Conservation (phyloP, 2,888 invertebrate genomes). For the Torymus texanus region DNA sequence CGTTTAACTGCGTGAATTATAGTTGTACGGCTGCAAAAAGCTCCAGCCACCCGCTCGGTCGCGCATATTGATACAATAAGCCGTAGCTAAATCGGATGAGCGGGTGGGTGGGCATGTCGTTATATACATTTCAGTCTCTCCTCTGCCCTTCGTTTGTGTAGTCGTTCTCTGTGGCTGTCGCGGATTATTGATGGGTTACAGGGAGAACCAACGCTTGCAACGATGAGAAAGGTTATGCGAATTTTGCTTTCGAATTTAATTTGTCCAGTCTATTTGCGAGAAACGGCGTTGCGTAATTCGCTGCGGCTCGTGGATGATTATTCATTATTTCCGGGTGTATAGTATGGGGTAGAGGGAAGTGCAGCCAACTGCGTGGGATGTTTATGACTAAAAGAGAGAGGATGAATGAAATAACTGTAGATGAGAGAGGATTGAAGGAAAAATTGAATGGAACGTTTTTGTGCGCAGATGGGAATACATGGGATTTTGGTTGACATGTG, state of each 20-base stretch:
- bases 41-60: background rate
- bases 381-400: too few species aligned
- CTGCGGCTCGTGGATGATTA: background rate
- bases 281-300: too few species aligned
- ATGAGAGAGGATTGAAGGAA: background rate
- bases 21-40: slow-evolving; percentile 23
- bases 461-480: too few species aligned
- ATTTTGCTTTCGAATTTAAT: slow-evolving; percentile 45
- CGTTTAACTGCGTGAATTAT: slow-evolving; percentile 46
- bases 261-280: slow-evolving; percentile 13
- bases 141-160: background rate
- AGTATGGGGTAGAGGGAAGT: background rate
- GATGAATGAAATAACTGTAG: too few species aligned
- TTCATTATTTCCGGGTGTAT: slow-evolving; percentile 3
- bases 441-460: background rate
- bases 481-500: too few species aligned
- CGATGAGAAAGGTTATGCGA: background rate
- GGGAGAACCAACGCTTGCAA: background rate
- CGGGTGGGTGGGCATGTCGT: slow-evolving; percentile 7
- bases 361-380: too few species aligned
- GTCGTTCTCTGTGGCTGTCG: background rate
- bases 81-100: slow-evolving; percentile 43
- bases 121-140: slow-evolving; percentile 10
- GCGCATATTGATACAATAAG: slow-evolving; percentile 49
- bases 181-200: slow-evolving; percentile 48